Base-by-base conservation (phyloP, 2,888 invertebrate species). In the Bellardia pandia region DNA sequence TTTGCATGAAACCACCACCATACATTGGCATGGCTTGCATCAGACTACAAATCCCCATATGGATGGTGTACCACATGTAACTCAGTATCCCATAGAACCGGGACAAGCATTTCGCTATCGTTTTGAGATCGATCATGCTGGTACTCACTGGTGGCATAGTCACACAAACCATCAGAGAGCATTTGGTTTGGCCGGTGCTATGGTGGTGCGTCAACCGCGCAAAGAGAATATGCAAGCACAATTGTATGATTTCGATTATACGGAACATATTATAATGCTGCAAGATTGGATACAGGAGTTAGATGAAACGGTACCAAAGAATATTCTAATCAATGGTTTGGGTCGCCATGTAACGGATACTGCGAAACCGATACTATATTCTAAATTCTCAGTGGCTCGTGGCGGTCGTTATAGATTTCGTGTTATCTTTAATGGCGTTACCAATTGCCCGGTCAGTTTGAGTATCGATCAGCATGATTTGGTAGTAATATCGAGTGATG, bases 71-170 rank as follows among this genome's bases (percentile, higher is more conserved):
- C 93, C 93, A 0, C 92, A 91, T 77, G 90, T 92, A 9, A 93
- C 93, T 0, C 93, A 93, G 81, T 93, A 93, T 85, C 92, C 93
- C 0, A 92, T 92, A 23, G 91, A 92, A 81, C 90, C 93, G 0
- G 93, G 93, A 1, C 91, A 92, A 74, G 91, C 91, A 0, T 93
- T 91, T 76, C 92, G 92, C 33, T 93, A 93, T 80, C 90, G 92
- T 37, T 93, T 92, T 80, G 90, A 91, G 75, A 91, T 90, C 13
- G 91, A 91, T 77, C 92, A 92, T 74, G 75, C 85, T 0, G 93
- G 93, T 68, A 92, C 92, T 64, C 92, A 91, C 40, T 93, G 93
- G 93, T 93, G 93, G 93, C 93, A 93, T 75, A 92, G 92, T 75
- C 93, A 93, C 76, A 91, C 91, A 4, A 90, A 90, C 0, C 91